phyloP scores from a whole-genome alignment of 2,888 invertebrate species.

The Microplitis deprimator region DNA sequence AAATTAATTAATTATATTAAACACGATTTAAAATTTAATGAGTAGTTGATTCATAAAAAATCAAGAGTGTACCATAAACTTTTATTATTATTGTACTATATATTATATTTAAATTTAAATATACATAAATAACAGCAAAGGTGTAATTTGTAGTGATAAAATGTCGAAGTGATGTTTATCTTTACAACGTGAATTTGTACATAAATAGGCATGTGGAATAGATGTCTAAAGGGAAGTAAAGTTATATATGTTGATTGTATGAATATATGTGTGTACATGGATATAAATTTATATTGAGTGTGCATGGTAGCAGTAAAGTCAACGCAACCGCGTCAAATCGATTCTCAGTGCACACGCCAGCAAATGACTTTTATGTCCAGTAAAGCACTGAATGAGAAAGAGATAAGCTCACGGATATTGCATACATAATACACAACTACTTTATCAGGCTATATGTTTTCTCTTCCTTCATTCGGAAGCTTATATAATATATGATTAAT shows the following conservation, averaged over 20 bases:
- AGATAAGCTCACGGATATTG: slow-evolving; percentile 21
- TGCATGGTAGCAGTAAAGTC: background rate
- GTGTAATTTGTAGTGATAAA: slow-evolving; percentile 1
- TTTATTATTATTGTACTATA: background rate
- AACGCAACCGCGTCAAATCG: slow-evolving; percentile 16
- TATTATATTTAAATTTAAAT: background rate
- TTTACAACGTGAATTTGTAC: background rate
- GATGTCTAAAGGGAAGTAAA: background rate
- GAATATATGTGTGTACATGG: background rate
- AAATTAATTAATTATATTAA: too few species aligned
- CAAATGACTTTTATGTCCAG: slow-evolving; percentile 18
- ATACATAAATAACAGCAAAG: background rate
- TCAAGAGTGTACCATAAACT: background rate
- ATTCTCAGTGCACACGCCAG: slow-evolving; percentile 15
- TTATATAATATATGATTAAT: background rate
- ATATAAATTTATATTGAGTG: slow-evolving; percentile 6
- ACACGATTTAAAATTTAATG: too few species aligned
- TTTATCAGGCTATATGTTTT: background rate
- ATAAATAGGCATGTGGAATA: background rate
- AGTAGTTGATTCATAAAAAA: too few species aligned
- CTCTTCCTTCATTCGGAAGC: background rate
- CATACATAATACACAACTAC: slow-evolving; percentile 5
- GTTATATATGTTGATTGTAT: background rate
- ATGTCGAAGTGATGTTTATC: background rate
- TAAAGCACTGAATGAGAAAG: slow-evolving; percentile 19